phyloP scores from a whole-genome alignment of 1,140 invertebrate genomes.

The Melipona quadrifasciata region DNA sequence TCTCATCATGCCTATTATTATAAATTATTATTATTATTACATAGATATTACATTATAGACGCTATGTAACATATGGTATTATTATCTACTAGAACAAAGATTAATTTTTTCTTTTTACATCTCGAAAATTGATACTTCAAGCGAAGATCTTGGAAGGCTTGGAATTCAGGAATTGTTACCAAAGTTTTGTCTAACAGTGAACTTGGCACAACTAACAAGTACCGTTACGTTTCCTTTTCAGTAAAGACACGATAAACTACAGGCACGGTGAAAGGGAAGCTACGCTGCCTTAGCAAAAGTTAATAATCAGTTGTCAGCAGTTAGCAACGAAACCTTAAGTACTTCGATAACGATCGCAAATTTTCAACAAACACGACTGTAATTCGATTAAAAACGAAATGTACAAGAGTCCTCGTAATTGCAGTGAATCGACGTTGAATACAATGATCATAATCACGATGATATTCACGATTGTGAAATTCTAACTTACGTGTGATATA shows the following conservation, averaged over 20 bases:
- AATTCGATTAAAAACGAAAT: background rate
- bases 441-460: background rate
- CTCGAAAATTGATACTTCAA: background rate
- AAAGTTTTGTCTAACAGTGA: background rate
- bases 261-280: background rate
- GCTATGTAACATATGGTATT: no score
- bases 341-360: background rate
- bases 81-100: background rate
- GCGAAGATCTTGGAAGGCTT: background rate
- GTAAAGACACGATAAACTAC: background rate
- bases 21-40: no score
- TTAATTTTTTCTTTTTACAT: background rate
- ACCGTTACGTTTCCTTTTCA: background rate
- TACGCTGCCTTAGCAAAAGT: background rate
- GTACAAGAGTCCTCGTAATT: background rate
- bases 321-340: background rate
- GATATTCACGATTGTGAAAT: no score
- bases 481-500: no score
- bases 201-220: background rate
- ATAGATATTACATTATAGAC: no score
- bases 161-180: background rate
- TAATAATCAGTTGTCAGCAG: background rate
- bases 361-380: background rate
- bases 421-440: background rate
- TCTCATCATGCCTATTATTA: no score